Base-by-base conservation (phyloP, 2,888 invertebrate genomes). In the Drosophila leonis region DNA sequence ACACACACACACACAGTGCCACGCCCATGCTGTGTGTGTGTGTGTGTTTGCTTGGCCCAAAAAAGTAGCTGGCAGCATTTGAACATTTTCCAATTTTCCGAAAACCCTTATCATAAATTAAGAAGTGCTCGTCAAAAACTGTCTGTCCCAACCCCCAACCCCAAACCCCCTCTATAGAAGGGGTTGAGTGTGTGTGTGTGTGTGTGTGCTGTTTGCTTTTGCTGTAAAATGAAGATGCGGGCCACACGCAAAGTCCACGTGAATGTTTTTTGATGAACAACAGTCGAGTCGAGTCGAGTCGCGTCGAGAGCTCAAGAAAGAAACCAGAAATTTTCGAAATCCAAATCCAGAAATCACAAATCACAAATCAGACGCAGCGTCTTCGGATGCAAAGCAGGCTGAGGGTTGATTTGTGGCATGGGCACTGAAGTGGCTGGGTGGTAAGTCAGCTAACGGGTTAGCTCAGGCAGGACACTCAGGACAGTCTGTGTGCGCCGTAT, bases 21-120 rank as follows among this genome's bases (percentile, higher is more conserved):
- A 65, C 65, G 67, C 65, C 67, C 54, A 24, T 29, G 24, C 20
- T 29, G 39, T 10, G n/a, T 51, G 51, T 55, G 18, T 4, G 52
- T 13, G 41, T 52, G 46, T 71, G 73, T 75, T 62, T 75, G 78
- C 44, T 59, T 72, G 72, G 64, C 62, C 77, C 66, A 80, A 78
- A 72, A 73, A 69, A 78, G 80, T 72, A 60, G 69, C 79, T 72
- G 80, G 79, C 82, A 72, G 82, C 79, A 88, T 90, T 86, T 86
- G 82, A 90, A 90, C 86, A 87, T 88, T 88, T 88, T 88, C 89
- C 88, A 89, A 88, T 88, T 88, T 88, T 90, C 89, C 65, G 71
- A 80, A 83, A 90, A 91, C 90, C 91, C 91, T 91, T 90, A 90
- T 90, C 90, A 90, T 84, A 90, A 91, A 90, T 90, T 90, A 90